A percentile compares a stretch with the other conserved stretches of the same genome.
phyloP scores from a whole-genome alignment of 2,113 vertebrate genomes.

The Pluvialis apricaria region DNA sequence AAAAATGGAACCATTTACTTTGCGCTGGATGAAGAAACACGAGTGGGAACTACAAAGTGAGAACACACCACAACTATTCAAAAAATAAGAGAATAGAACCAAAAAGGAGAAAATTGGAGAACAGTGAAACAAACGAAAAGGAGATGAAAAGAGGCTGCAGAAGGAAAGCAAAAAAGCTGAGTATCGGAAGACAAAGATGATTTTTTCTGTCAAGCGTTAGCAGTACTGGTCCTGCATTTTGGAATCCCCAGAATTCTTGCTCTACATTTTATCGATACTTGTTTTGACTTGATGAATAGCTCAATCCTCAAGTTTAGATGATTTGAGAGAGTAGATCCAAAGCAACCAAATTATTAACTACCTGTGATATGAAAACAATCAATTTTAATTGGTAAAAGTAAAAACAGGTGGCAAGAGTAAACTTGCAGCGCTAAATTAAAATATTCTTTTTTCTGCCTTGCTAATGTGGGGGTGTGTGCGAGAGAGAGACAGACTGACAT shows the following conservation, averaged over 20 bases:
- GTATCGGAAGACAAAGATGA: not conserved
- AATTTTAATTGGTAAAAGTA: not conserved
- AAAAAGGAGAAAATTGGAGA: not conserved
- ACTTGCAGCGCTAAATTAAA: constrained; percentile 9
- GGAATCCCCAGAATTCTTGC: not conserved
- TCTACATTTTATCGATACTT: not conserved
- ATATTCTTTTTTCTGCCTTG: not conserved
- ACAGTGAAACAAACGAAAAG: not conserved
- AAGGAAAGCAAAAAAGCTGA: not conserved
- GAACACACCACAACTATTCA: not conserved
- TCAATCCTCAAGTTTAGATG: not conserved
- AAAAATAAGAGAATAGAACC: not conserved
- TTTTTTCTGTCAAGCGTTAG: not conserved
- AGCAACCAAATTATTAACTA: not conserved
- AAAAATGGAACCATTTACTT: not conserved
- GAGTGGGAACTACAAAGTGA: not conserved
- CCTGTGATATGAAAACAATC: not conserved
- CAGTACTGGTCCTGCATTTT: not conserved
- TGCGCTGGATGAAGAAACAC: not conserved
- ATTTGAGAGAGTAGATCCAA: not conserved
- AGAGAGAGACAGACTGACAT: constrained; percentile 26
- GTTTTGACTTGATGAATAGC: not conserved
- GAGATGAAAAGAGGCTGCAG: not conserved
- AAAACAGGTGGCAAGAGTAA: constrained; percentile 26
- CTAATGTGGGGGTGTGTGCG: not conserved